Evolutionary conservation across 2,797 vertebrate species (phyloP).

Genomic region (Garrulus glandarius): DNA sequence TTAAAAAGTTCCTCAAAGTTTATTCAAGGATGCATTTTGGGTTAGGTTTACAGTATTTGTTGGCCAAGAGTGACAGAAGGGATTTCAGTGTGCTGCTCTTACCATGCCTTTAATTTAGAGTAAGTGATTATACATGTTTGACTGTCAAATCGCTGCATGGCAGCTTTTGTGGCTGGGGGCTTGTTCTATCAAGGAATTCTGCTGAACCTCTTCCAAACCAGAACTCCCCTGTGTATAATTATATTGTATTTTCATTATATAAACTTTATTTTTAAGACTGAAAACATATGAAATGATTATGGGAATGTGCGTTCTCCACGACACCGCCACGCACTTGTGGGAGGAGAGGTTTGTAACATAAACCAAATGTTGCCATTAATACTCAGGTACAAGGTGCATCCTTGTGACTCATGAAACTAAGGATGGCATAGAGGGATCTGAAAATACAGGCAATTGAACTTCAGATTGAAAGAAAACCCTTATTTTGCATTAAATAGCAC

Average conservation of each 20-base stretch:
- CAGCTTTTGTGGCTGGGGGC: constrained; percentile 58
- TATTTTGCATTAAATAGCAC: background rate
- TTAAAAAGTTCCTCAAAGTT: background rate
- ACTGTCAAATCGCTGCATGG: constrained; percentile 40
- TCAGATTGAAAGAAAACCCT: background rate
- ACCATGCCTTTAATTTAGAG: constrained; percentile 30
- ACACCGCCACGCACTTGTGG: background rate
- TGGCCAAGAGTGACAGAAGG: constrained; percentile 15
- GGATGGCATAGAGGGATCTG: background rate
- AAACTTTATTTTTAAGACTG: constrained; percentile 60
- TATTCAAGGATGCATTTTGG: constrained; percentile 28
- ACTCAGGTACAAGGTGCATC: constrained; percentile 34
- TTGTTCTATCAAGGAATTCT: constrained; percentile 70
- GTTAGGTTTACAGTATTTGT: constrained; percentile 14
- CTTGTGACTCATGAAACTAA: background rate
- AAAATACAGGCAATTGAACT: background rate
- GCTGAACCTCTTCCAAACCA: constrained; percentile 68
- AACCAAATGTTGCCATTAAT: constrained; percentile 26
- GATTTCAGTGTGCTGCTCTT: background rate
- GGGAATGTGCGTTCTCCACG: background rate
- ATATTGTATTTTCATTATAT: constrained; percentile 55
- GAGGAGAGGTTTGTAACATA: background rate
- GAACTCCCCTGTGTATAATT: constrained; percentile 63
- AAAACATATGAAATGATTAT: constrained; percentile 50
- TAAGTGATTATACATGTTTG: constrained; percentile 46